A percentile compares a stretch with the other conserved stretches of the same genome.
phyloP scores from a whole-genome alignment of 2,797 vertebrate species.

The Jordanella pulchra region DNA sequence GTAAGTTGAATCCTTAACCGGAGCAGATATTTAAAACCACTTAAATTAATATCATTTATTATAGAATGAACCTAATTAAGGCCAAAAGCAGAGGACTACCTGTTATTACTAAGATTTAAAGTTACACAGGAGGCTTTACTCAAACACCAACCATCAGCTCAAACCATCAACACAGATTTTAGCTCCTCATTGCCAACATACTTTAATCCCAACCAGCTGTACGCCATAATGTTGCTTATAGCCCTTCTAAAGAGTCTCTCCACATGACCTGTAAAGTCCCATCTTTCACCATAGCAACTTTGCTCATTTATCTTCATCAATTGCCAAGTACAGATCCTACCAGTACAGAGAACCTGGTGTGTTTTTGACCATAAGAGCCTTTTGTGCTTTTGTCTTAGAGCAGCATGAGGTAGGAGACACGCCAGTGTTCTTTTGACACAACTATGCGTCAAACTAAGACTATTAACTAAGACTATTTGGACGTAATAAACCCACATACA shows the following conservation, averaged over 20 bases:
- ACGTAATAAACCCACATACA: constrained; percentile 13
- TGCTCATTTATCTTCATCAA: constrained; percentile 78
- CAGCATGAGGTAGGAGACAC: constrained; percentile 46
- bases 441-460: constrained; percentile 25
- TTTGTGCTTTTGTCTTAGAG: constrained; percentile 58
- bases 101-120: too few relatives aligned
- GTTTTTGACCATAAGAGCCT: constrained; percentile 61
- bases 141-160: neutral
- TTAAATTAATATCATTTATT: neutral
- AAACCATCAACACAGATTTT: too few relatives aligned
- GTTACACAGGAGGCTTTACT: too few relatives aligned
- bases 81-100: neutral
- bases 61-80: neutral
- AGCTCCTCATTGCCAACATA: constrained; percentile 34
- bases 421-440: constrained; percentile 47
- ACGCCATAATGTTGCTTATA: constrained; percentile 16
- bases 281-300: constrained; percentile 64
- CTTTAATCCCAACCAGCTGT: constrained; percentile 7
- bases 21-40: neutral
- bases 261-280: constrained; percentile 60
- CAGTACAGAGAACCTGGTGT: constrained; percentile 51
- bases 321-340: constrained; percentile 54
- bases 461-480: constrained; percentile 11
- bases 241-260: constrained; percentile 52
- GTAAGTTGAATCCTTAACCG: too few relatives aligned